phyloP scores from a whole-genome alignment of 1,140 invertebrate species.

The Heliothis virescens region DNA sequence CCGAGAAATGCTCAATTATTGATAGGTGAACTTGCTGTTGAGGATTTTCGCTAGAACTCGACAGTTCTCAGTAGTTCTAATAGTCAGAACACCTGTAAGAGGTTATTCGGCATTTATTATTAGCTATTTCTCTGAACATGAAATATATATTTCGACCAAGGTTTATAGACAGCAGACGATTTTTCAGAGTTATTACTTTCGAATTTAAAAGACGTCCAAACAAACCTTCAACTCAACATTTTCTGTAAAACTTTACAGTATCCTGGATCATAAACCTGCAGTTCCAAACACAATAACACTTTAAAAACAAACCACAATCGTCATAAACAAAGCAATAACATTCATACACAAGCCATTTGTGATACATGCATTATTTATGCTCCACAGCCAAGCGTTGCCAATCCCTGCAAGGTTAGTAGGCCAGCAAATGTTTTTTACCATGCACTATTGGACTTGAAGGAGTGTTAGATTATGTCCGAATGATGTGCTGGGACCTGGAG shows the following conservation, averaged over 20 bases:
- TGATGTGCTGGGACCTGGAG: constrained; percentile 63
- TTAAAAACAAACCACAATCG: constrained; percentile 19
- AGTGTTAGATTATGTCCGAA: constrained; percentile 63
- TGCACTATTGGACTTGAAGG: constrained; percentile 57
- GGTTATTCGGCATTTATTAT: no score
- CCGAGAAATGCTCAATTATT: no score
- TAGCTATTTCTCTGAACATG: no score
- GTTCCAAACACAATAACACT: constrained; percentile 4
- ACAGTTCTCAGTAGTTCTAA: no score
- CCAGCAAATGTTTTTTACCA: constrained; percentile 46
- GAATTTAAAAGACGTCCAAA: not conserved
- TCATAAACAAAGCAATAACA: constrained; percentile 25
- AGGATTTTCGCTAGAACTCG: no score
- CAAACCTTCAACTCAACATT: no score
- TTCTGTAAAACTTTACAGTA: not conserved
- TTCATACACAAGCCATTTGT: constrained; percentile 25
- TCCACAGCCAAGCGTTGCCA: constrained; percentile 11
- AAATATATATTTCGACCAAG: no score
- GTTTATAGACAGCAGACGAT: no score
- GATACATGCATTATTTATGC: constrained; percentile 43
- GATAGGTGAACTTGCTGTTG: no score
- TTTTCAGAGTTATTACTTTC: no score
- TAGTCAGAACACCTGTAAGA: no score
- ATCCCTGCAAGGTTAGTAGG: constrained; percentile 38
- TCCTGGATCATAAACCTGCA: not conserved